A percentile compares a stretch with the other conserved stretches of the same genome.
Conservation (phyloP, 2,113 vertebrate species). For the Bucco capensis region DNA sequence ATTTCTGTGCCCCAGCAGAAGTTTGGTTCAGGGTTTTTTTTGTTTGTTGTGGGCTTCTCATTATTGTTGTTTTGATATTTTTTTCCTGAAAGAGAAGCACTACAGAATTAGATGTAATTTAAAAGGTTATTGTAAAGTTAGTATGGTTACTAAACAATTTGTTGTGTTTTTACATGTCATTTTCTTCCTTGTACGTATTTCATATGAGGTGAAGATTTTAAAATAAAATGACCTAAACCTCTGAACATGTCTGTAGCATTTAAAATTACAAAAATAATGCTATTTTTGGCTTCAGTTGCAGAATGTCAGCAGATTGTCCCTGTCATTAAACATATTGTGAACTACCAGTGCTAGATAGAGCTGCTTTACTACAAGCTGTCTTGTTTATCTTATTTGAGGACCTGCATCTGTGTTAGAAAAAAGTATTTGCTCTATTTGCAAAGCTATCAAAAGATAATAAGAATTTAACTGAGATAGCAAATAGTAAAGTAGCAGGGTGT, state of each 20-base stretch:
- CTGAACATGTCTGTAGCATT: neutral
- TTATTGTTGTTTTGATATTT: neutral
- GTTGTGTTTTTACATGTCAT: accelerated
- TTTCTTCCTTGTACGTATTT: neutral
- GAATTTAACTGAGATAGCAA: neutral
- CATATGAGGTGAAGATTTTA: neutral
- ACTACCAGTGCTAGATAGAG: neutral
- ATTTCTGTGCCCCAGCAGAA: neutral
- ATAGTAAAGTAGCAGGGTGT: neutral
- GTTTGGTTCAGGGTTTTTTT: neutral
- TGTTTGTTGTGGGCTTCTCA: neutral
- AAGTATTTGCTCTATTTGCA: neutral
- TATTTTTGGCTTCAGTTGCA: neutral
- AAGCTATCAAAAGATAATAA: neutral
- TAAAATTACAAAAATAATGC: neutral
- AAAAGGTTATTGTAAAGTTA: neutral
- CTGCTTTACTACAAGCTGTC: neutral
- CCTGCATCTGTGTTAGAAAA: neutral
- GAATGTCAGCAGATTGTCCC: neutral
- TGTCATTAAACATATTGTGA: neutral
- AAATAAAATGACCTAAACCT: neutral
- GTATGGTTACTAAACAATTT: neutral
- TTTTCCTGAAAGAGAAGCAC: neutral
- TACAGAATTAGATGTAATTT: neutral
- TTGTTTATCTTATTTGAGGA: neutral